These are phyloP conservation scores for Semicossyphus pulcher DNA, from an alignment of 2,113 vertebrate genomes.

Conservation along the genomic window DNA sequence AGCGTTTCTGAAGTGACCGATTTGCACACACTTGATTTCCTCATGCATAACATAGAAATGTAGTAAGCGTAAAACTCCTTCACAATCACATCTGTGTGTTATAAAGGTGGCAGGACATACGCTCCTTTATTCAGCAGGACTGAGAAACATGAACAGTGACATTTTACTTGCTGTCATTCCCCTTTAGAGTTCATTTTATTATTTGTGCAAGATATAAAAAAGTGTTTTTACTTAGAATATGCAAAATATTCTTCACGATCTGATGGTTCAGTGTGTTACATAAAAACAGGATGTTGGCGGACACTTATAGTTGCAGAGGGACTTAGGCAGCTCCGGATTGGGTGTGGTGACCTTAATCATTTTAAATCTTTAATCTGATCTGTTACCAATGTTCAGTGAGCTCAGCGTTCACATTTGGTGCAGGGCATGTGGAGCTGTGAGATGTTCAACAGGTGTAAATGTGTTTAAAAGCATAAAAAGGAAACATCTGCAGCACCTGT, in stretches of 20 bases:
- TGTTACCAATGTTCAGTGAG: no score
- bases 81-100: conserved; percentile 23
- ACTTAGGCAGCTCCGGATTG: no score
- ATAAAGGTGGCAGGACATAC: neutral
- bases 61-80: neutral
- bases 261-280: neutral
- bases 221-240: no score
- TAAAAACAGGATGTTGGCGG: neutral
- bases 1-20: conserved; percentile 6
- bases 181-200: neutral
- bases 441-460: neutral
- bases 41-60: neutral
- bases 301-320: no score
- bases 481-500: conserved; percentile 80
- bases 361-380: no score
- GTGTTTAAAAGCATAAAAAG: neutral
- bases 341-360: neutral
- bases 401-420: no score
- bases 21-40: conserved; percentile 26
- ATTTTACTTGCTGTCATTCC: conserved; percentile 22
- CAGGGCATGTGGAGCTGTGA: neutral
- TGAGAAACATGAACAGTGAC: neutral
- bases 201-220: no score
- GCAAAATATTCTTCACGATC: conserved; percentile 5
- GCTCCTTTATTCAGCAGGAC: conserved; percentile 2